Conservation (phyloP, 2,797 vertebrate species). For the Sebastes cheni region DNA sequence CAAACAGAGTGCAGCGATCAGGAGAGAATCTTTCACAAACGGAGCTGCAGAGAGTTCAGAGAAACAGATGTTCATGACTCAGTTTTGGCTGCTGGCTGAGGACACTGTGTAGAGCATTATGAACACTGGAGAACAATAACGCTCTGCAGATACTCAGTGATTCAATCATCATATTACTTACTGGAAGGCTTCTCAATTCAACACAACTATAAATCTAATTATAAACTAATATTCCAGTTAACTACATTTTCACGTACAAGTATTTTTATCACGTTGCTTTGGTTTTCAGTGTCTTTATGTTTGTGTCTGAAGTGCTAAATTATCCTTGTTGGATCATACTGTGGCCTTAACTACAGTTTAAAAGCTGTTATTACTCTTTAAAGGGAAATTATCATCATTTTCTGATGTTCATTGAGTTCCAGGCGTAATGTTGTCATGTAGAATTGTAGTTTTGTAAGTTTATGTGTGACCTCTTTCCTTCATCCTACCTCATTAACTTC, state of each 20-base stretch:
- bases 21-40: neutral
- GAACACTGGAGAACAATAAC: neutral
- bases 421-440: neutral
- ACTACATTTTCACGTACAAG: neutral
- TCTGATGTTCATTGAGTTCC: neutral
- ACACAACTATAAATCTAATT: neutral
- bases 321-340: no score
- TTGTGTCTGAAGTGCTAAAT: no score
- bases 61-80: constrained; percentile 55
- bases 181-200: neutral
- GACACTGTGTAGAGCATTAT: neutral
- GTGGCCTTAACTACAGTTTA: neutral
- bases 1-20: neutral
- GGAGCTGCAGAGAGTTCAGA: constrained; percentile 1
- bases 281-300: neutral
- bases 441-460: neutral
- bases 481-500: neutral
- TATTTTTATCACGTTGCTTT: neutral
- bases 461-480: neutral
- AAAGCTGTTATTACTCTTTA: neutral
- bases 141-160: neutral
- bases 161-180: neutral
- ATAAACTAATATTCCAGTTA: neutral
- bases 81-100: constrained; percentile 21
- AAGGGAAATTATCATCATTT: neutral